Percentiles rank a stretch among this genome's conserved stretches.
Conservation (phyloP, 2,888 invertebrate species). For the Ophion ellenae region DNA sequence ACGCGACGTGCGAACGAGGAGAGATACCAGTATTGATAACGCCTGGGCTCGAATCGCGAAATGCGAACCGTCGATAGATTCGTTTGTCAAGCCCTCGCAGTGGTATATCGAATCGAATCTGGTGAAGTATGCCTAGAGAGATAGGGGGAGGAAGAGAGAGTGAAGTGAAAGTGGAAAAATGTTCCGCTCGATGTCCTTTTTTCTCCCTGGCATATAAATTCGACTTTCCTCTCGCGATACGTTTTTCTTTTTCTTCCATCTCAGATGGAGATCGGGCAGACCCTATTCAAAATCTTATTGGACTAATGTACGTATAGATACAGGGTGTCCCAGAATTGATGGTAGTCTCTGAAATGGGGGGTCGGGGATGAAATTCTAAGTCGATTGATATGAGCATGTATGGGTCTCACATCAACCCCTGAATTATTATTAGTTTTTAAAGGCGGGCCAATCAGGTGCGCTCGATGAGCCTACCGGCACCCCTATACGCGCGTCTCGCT, state of each 20-base stretch:
- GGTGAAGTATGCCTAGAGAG: background rate
- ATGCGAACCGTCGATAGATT: constrained; percentile 48
- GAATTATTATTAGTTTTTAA: no score
- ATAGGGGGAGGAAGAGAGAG: constrained; percentile 6
- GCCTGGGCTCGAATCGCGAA: constrained; percentile 20
- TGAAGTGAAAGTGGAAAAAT: background rate
- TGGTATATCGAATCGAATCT: constrained; percentile 42
- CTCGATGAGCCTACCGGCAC: no score
- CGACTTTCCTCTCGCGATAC: constrained; percentile 19
- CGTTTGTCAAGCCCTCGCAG: constrained; percentile 16
- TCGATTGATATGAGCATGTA: no score
- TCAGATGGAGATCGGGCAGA: constrained; percentile 12
- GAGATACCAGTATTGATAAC: constrained; percentile 3
- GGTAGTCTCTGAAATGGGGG: no score
- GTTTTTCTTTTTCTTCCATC: constrained; percentile 7
- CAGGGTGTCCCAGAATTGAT: no score
- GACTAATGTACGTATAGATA: background rate
- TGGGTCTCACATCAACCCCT: no score
- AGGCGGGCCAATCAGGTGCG: no score
- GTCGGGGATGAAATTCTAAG: no score
- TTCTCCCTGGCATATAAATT: constrained; percentile 2
- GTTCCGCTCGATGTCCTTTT: constrained; percentile 3
- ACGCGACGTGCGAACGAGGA: background rate
- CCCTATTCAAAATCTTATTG: constrained; percentile 23
- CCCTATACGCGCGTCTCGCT: no score